A percentile compares a stretch with the other conserved stretches of the same genome.
These are phyloP conservation scores for Dynastes grantii DNA, from an alignment of 2,888 invertebrate genomes.

Conservation along the genomic window DNA sequence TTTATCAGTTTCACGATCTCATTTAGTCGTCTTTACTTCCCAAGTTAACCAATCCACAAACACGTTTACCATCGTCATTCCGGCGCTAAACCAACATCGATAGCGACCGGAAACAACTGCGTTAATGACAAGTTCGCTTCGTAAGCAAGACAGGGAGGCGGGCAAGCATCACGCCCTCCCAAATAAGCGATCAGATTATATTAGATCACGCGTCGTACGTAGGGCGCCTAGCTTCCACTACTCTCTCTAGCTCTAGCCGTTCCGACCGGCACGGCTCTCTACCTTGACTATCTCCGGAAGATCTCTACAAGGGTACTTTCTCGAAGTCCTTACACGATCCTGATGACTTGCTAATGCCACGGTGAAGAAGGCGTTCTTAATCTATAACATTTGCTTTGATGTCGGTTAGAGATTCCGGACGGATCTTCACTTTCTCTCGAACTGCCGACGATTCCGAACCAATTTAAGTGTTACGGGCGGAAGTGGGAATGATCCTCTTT, in stretches of 20 bases:
- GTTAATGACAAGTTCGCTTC: slow-evolving; percentile 46
- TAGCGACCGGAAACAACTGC: slow-evolving; percentile 45
- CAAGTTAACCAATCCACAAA: slow-evolving; percentile 10
- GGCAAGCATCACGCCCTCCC: background rate
- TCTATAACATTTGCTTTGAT: slow-evolving; percentile 57
- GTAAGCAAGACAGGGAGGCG: slow-evolving; percentile 25
- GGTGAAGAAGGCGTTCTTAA: slow-evolving; percentile 55
- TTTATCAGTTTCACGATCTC: too few species aligned
- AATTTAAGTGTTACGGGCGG: slow-evolving; percentile 19
- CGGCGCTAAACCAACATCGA: slow-evolving; percentile 35
- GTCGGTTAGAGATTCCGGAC: slow-evolving; percentile 31
- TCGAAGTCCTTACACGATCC: slow-evolving; percentile 52
- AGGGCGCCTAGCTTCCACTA: slow-evolving; percentile 20
- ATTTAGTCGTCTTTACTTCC: background rate
- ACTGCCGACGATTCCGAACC: slow-evolving; percentile 21
- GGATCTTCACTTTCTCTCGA: background rate
- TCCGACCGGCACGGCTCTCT: background rate
- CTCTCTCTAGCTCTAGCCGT: background rate
- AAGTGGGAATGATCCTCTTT: background rate
- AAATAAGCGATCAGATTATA: slow-evolving; percentile 46
- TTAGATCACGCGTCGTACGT: slow-evolving; percentile 21
- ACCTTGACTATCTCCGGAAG: slow-evolving; percentile 49
- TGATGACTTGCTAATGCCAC: slow-evolving; percentile 57
- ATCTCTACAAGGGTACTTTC: slow-evolving; percentile 52
- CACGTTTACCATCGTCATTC: background rate